These are phyloP conservation scores for Rhyacophila brunnea DNA, from an alignment of 1,140 invertebrate genomes.

Conservation along the genomic window DNA sequence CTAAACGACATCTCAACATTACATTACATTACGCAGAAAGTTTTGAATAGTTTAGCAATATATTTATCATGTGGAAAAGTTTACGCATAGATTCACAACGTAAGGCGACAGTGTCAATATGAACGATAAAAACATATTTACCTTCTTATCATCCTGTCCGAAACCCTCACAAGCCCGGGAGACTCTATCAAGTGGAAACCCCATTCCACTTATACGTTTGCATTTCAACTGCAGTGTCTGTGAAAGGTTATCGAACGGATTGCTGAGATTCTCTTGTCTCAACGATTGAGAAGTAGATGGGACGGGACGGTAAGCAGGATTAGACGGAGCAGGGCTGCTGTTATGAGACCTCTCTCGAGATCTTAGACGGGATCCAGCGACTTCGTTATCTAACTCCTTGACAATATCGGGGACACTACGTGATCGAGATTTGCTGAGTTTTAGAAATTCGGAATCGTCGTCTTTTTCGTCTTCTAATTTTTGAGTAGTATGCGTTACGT, in stretches of 20 bases:
- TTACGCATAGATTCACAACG: no score
- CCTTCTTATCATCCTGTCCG: constrained; percentile 83
- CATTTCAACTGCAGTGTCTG: constrained; percentile 64
- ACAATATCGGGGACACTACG: constrained; percentile 72
- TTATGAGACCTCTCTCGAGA: constrained; percentile 48
- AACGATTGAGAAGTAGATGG: background rate
- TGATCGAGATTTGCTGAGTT: constrained; percentile 52
- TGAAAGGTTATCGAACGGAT: constrained; percentile 59
- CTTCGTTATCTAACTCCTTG: constrained; percentile 67
- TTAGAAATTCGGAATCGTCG: constrained; percentile 37
- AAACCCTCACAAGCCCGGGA: constrained; percentile 70
- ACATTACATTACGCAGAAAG: no score
- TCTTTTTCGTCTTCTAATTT: constrained; percentile 35
- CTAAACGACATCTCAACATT: no score
- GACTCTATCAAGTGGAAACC: constrained; percentile 76
- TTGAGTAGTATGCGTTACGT: constrained; percentile 38
- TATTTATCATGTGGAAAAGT: no score
- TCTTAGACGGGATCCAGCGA: constrained; percentile 56
- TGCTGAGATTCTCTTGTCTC: constrained; percentile 40
- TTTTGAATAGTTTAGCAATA: no score
- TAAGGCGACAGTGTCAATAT: no score
- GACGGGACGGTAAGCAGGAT: background rate
- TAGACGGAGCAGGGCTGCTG: constrained; percentile 41
- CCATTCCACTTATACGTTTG: constrained; percentile 76
- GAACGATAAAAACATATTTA: constrained; percentile 41